These are phyloP conservation scores for Cebus imitator DNA, from an alignment of 2,113 vertebrate genomes.

Conservation along the genomic window DNA sequence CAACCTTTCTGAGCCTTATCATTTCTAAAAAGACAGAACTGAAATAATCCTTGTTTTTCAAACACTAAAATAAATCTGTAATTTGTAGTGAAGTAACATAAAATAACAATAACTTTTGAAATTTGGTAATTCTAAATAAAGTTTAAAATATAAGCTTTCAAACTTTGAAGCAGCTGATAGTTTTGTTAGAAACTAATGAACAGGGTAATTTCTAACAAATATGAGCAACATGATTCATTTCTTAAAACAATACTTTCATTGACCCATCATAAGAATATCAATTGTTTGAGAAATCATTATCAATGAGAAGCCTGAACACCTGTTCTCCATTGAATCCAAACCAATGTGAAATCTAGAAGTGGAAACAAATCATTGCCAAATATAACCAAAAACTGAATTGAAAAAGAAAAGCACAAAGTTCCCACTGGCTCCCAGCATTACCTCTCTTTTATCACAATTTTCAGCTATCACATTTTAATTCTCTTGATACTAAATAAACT, in stretches of 20 bases:
- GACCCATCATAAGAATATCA: not conserved
- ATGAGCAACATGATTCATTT: not conserved
- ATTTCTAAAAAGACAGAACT: not conserved
- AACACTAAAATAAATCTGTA: not conserved
- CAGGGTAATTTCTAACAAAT: not conserved
- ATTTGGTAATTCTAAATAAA: not conserved
- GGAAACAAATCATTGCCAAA: not conserved
- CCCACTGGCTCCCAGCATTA: not conserved
- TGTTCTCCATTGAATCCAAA: not conserved
- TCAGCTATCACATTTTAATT: not conserved
- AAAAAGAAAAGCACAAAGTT: not conserved
- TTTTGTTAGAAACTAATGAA: conserved; percentile 6
- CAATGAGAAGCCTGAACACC: not conserved
- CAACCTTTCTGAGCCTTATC: not conserved
- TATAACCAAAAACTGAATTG: not conserved
- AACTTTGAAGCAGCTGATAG: not conserved
- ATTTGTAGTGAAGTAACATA: not conserved
- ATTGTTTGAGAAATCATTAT: not conserved
- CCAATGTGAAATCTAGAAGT: not conserved
- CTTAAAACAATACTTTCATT: not conserved
- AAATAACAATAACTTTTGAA: not conserved
- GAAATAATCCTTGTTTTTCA: conserved; percentile 10
- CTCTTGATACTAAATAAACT: conserved; percentile 9
- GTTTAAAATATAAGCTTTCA: not conserved
- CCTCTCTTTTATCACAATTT: not conserved